These are phyloP conservation scores for Heliornis fulica DNA, from an alignment of 2,113 vertebrate genomes.

Conservation along the genomic window DNA sequence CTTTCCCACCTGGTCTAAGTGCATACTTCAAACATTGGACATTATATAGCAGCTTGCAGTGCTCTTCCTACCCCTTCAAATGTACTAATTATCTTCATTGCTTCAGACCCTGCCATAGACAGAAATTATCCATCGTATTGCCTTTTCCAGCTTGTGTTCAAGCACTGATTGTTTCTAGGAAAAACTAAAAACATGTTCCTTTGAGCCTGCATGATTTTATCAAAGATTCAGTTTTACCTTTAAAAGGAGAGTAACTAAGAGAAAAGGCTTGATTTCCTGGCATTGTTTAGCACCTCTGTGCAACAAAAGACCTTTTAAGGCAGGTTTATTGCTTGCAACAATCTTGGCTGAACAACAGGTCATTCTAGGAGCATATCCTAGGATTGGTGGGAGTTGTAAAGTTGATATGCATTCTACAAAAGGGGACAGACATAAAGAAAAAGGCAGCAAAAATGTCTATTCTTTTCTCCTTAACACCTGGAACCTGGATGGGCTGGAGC, in stretches of 20 bases:
- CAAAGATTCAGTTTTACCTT: background rate
- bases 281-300: background rate
- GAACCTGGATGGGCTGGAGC: background rate
- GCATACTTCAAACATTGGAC: background rate
- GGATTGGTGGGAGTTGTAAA: background rate
- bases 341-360: background rate
- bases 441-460: background rate
- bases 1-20: background rate
- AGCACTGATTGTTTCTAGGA: background rate
- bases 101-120: background rate
- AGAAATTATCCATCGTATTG: background rate
- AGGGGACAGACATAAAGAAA: background rate
- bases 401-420: background rate
- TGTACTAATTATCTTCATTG: background rate
- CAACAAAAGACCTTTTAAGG: background rate
- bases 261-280: background rate
- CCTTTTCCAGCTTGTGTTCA: background rate
- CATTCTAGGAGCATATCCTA: background rate
- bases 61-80: background rate
- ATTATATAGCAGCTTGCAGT: background rate
- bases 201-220: background rate
- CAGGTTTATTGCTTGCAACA: background rate
- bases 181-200: background rate
- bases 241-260: background rate
- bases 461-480: background rate